Evolutionary conservation across 30 jellyfish, hydroid and myxozoan species (phyloP), one percentile per base, ranked within the genome.

Genomic region (Mastigias papua): DNA sequence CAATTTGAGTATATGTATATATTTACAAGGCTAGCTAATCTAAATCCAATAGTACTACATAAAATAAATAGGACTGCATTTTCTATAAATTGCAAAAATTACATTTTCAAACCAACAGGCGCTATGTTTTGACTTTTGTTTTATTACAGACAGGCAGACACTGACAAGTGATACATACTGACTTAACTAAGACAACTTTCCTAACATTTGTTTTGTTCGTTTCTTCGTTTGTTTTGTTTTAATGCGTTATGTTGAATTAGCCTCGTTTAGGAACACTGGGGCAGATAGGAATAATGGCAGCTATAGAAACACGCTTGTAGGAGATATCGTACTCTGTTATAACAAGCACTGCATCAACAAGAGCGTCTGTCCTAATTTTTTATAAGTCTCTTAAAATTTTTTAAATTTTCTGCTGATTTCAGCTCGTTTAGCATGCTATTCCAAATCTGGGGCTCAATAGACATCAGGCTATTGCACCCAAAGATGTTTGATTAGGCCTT

Each of bases 401-500:
- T 70, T 54, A 70, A 42, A 32, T 70, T 67, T 70, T 70, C 82
- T 70, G 82, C 63, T 25, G 63, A 32, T 70, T 70, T 70, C 50
- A 31, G 48, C 50, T 32, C 82, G 20, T 28, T 34, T 70, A 62
- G 62, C 31, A 29, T 13, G 63, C 63, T 54, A 70, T 32, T 70
- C 63, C 82, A 70, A 70, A 25, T 70, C 50, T 70, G 82, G 28
- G 63, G 82, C 50, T 54, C 62, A 42, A 70, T 10, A 70, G 82
- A 70, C 82, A 28, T 70, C 60, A 31, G 82, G 31, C 62, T 70
- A 29, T 70, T 70, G 13, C 2, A 25, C 48, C 63, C 31, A 54
- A 70, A 70, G 29, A 23, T 65, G 33, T 65, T 65, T 65, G 34
- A 35, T 65, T 65, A 1, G 76, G 76, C 37, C 76, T 65, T 33